A percentile compares a stretch with the other conserved stretches of the same genome.
Evolutionary conservation across 1,140 invertebrate species (phyloP).

Genomic region (Pararge aegeria): DNA sequence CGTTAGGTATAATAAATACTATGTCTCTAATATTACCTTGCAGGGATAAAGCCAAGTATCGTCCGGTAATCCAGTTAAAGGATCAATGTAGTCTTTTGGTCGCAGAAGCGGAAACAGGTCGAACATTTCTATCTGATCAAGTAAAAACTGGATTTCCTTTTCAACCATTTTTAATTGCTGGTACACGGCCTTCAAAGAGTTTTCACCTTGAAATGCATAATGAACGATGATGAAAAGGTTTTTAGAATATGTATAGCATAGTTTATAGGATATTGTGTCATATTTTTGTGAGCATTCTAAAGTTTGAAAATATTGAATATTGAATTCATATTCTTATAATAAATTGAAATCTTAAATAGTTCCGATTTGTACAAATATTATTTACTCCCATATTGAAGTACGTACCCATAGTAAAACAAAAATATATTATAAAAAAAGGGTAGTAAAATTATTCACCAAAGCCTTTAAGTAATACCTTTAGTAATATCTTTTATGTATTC

Average conservation of each 20-base stretch:
- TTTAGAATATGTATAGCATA: no score
- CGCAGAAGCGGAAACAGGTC: slow-evolving; percentile 79
- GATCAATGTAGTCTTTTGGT: slow-evolving; percentile 56
- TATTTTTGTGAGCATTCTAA: background rate
- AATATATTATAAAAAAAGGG: no score
- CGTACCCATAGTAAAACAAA: no score
- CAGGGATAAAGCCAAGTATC: slow-evolving; percentile 66
- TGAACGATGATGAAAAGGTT: background rate
- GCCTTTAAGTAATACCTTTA: no score
- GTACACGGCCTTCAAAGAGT: slow-evolving; percentile 62
- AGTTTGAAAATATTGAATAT: no score
- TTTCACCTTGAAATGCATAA: slow-evolving; percentile 46
- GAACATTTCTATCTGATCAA: slow-evolving; percentile 80
- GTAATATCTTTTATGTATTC: slow-evolving; percentile 82
- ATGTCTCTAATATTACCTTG: no score
- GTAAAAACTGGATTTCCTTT: slow-evolving; percentile 83
- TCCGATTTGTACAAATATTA: no score
- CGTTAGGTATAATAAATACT: no score
- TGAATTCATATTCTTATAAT: no score
- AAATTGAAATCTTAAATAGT: no score
- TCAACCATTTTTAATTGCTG: slow-evolving; percentile 89
- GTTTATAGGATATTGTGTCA: background rate
- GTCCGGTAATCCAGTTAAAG: slow-evolving; percentile 45
- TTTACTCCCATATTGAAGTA: no score
- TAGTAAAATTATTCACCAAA: no score